Conservation (phyloP, 2,113 vertebrate genomes). For the Epinephelus cyanopodus region DNA sequence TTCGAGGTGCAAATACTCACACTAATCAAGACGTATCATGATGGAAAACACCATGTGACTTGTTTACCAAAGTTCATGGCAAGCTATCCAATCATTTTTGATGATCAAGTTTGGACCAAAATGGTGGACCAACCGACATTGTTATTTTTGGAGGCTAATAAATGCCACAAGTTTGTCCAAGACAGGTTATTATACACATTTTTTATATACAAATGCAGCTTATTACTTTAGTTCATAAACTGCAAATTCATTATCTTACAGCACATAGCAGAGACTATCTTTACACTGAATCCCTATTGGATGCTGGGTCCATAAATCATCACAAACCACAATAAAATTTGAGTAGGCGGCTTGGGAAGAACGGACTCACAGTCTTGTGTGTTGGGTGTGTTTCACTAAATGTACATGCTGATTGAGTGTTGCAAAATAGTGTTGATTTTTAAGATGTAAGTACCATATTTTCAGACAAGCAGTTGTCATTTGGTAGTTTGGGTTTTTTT, state of each 20-base stretch:
- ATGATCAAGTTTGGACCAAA: not conserved
- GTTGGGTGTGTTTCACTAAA: slow-evolving; percentile 29
- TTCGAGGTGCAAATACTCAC: not conserved
- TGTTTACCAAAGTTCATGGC: not conserved
- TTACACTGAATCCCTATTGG: not conserved
- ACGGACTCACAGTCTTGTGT: not conserved
- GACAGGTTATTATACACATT: not conserved
- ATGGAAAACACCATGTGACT: slow-evolving; percentile 32
- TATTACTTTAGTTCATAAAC: not conserved
- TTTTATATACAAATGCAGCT: not conserved
- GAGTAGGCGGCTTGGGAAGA: slow-evolving; percentile 2
- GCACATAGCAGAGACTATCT: slow-evolving; percentile 1
- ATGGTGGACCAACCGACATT: no score
- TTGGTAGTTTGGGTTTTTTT: slow-evolving; percentile 15
- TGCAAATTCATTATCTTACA: not conserved
- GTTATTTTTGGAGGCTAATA: not conserved
- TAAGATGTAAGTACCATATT: not conserved
- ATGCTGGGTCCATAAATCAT: slow-evolving; percentile 13
- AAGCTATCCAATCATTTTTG: not conserved
- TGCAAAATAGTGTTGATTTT: not conserved
- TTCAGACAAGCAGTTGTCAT: slow-evolving; percentile 21
- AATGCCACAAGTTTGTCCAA: not conserved
- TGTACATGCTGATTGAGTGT: not conserved
- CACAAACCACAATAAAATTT: slow-evolving; percentile 5
- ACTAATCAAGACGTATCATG: slow-evolving; percentile 15